Base-by-base conservation (phyloP, 1,140 invertebrate species). In the Ctenoplectra terminalis region DNA sequence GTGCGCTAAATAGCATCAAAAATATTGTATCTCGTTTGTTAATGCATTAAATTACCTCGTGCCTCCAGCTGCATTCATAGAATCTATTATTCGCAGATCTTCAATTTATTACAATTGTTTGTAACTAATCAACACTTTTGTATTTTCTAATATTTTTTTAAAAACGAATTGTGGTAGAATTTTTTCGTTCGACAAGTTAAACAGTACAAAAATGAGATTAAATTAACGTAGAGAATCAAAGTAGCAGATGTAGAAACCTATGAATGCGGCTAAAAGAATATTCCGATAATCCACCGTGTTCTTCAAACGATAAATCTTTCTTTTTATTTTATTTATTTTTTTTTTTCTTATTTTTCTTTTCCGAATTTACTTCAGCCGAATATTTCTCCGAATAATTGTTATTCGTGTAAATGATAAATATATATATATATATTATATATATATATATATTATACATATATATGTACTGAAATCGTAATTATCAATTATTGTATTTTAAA, bases 401-500 rank as follows among this genome's bases (percentile, higher is more conserved):
- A 89, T 88, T 77, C 84, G 86, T 91, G 88, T 89, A 91, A 90
- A 78, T 85, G 48, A 85, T 85, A 78, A 82, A 56, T 71, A 40
- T 43, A 60, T 58, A 50, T 64, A 52, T 34, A 69, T 31, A 70
- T 20, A 52, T 20, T 84, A 89, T 87, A 56, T 17, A 58, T 31
- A 58, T 43, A 72, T 72, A 56, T 54, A 48, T 63, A 50, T 56
- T 54, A 71, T 37, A 71, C 20, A 56, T 72, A 72, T 72, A 29
- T 85, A 89, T 87, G 86, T 90, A 92, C 89, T 89, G 83, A 87
- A 90, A 87, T 84, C 82, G 90, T 89, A 88, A 91, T 91, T 82
- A 87, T 83, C 84, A 76, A 90, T 89, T 90, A 91, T 88, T 92
- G 87, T 90, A 91, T 90, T 86, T 90, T 84, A 90, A 90, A 73